Evolutionary conservation across 2,113 vertebrate genomes (phyloP).

Genomic region (Syngnathus typhle): DNA sequence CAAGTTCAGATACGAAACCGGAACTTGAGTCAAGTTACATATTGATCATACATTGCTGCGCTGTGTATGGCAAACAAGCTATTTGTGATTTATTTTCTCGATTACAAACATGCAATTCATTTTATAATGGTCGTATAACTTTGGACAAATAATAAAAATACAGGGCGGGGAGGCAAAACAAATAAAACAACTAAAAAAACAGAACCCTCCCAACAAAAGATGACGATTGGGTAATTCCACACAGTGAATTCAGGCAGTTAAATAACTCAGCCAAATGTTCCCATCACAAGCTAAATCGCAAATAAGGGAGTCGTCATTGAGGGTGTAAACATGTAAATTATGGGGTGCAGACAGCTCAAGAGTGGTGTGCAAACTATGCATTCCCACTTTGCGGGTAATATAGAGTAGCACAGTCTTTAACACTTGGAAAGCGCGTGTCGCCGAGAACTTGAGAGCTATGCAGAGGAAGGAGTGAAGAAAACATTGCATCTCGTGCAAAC

Average conservation of each 20-base stretch:
- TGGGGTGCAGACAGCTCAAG: slow-evolving; percentile 28
- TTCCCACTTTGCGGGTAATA: slow-evolving; percentile 38
- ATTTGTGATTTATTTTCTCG: no score
- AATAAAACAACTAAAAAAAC: not conserved
- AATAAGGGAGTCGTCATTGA: not conserved
- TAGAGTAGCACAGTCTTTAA: slow-evolving; percentile 46
- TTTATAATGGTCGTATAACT: no score
- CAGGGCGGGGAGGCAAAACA: not conserved
- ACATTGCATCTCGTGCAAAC: slow-evolving; percentile 44
- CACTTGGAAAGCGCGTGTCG: slow-evolving; percentile 11
- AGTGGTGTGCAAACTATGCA: slow-evolving; percentile 12
- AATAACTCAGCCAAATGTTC: not conserved
- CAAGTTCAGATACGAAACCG: no score
- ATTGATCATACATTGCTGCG: no score
- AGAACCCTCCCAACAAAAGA: not conserved
- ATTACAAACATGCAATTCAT: no score
- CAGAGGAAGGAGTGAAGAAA: slow-evolving; percentile 25
- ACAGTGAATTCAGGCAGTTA: not conserved
- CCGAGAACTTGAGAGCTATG: not conserved
- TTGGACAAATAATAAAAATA: no score
- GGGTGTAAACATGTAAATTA: slow-evolving; percentile 22
- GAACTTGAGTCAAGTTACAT: not conserved
- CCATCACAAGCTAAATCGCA: not conserved
- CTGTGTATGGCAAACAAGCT: no score
- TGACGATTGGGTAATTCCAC: not conserved